Conservation (phyloP, 2,797 vertebrate species). For the Poeciliopsis turneri region DNA sequence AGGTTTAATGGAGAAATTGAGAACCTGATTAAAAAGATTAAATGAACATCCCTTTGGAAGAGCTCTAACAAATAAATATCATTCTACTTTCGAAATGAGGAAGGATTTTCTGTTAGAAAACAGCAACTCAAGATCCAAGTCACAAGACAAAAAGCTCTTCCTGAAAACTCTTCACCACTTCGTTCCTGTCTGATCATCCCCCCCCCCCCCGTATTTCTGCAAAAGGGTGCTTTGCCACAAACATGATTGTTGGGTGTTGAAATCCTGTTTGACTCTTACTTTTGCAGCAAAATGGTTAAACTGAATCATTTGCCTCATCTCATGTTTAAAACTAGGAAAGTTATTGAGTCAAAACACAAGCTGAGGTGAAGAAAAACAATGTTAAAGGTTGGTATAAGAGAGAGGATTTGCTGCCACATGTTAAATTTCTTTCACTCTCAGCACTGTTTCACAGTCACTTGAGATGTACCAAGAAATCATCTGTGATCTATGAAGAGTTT, state of each 20-base stretch:
- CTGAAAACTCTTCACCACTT: conserved; percentile 42
- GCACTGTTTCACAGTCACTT: neutral
- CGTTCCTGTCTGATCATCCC: conserved; percentile 10
- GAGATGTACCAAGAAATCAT: neutral
- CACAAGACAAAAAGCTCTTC: conserved; percentile 43
- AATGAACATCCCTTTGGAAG: neutral
- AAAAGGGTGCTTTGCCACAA: conserved; percentile 10
- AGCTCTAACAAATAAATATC: neutral
- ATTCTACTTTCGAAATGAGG: neutral
- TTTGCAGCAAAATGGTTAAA: conserved; percentile 6
- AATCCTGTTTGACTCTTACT: conserved; percentile 32
- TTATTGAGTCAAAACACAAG: neutral
- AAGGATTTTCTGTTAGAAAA: conserved; percentile 26
- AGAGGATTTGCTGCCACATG: neutral
- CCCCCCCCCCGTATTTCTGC: neutral
- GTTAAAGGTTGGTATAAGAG: neutral
- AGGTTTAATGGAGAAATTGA: neutral
- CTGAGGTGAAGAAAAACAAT: neutral
- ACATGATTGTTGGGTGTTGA: conserved; percentile 41
- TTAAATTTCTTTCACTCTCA: neutral
- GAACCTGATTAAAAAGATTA: neutral
- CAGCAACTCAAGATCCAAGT: neutral
- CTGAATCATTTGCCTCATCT: neutral
- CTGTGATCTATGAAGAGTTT: neutral
- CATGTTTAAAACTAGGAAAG: neutral